Conservation (phyloP, 2,113 vertebrate genomes). For the Brachionichthys hirsutus region DNA sequence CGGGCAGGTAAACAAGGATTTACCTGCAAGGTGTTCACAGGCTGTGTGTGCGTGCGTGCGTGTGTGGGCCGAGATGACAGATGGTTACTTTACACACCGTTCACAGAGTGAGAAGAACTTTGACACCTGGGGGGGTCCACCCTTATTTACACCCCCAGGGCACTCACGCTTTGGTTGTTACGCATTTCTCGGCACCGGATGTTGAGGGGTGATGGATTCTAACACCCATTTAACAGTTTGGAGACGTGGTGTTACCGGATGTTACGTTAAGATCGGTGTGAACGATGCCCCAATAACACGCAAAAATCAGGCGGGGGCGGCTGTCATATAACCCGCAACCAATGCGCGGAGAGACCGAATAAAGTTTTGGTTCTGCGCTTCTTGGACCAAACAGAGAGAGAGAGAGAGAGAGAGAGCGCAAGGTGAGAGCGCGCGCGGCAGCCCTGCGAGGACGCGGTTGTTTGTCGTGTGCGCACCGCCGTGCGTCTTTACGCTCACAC, state of each 20-base stretch:
- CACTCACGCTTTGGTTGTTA: no score
- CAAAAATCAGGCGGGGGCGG: conserved; percentile 1
- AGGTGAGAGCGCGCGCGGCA: conserved; percentile 17
- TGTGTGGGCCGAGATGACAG: conserved; percentile 22
- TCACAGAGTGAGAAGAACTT: no score
- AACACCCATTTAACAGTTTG: conserved; percentile 51
- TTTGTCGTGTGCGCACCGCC: conserved; percentile 28
- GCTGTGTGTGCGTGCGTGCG: not conserved
- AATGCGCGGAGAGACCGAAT: no score
- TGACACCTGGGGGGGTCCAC: no score
- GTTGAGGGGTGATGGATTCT: no score
- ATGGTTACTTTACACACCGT: conserved; percentile 13
- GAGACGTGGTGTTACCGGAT: conserved; percentile 68
- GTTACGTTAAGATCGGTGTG: conserved; percentile 15
- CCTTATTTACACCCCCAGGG: no score
- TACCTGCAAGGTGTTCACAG: conserved; percentile 50
- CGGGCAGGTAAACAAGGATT: conserved; percentile 62
- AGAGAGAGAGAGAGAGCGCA: conserved; percentile 7
- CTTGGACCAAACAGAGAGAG: conserved; percentile 12
- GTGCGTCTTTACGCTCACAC: conserved; percentile 63
- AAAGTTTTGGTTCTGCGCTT: conserved; percentile 40
- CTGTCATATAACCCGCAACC: not conserved
- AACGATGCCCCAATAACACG: conserved; percentile 24
- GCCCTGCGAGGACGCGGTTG: conserved; percentile 26
- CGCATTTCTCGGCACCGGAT: no score